Base-by-base conservation (phyloP, 37 sponge, comb jelly and placozoan species). In the Halichondria panicea region DNA sequence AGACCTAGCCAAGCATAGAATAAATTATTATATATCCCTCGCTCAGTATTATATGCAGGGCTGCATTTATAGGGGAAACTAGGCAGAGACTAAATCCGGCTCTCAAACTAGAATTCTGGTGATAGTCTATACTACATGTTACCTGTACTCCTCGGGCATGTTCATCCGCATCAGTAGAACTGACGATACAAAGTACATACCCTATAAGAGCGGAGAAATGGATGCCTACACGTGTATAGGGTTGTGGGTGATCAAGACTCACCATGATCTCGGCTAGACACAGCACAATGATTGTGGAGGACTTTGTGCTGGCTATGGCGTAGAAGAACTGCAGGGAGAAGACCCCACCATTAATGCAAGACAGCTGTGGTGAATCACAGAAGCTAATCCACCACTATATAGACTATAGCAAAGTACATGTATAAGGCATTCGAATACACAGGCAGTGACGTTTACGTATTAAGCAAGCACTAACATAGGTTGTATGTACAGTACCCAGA, bases 111-210 rank as follows among this genome's bases (percentile, higher is more conserved):
- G 6, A 64, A 64, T 30, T 58, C 30, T 6, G 28, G 28, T 25
- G 43, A 7, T 44, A 12, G 25, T 28, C 7, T 35, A 3, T 48
- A 19, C 4, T 28, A 52, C 32, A 42, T 8, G 27, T 35, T 65
- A 76, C 78, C 78, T 77, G 30, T 75, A 75, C 28, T 75, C 63
- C 46, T 61, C 70, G 18, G 98, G 98, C 62, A 98, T 80, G 71
- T 95, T 98, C 99, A 98, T 98, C 55, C 99, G 79, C 99, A 98
- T 98, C 8, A 98, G 85, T 33, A 98, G 72, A 11, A 98, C 96
- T n/a, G 96, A 95, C 2, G 99, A 98, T 33, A 98, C 93, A 73
- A 95, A 98, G 65, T 98, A 98, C 99, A 98, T 95, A 31, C 99
- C 99, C 91, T 90, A 27, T 6, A 67, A 1, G 4, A 63, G 25